Evolutionary conservation across 1,140 invertebrate genomes (phyloP).

Genomic region (Drosophila rhopaloa): DNA sequence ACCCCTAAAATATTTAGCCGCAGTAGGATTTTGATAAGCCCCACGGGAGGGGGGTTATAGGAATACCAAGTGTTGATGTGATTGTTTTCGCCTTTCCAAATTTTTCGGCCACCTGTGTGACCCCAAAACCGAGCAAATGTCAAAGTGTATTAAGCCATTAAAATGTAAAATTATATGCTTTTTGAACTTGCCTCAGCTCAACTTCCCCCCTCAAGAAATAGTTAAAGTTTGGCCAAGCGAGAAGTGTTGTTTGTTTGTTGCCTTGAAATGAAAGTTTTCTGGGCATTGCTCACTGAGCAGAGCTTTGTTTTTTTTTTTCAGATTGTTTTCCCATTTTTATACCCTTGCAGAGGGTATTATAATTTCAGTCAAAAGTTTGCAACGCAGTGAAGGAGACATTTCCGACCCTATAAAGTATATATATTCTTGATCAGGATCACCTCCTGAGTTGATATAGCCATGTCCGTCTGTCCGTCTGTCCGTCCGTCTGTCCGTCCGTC

Average conservation of each 20-base stretch:
- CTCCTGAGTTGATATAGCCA: too few species aligned
- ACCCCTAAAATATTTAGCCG: constrained; percentile 45
- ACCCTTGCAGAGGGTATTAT: too few species aligned
- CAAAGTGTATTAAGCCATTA: constrained; percentile 66
- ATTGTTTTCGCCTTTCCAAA: constrained; percentile 20
- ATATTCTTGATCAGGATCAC: too few species aligned
- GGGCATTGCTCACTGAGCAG: constrained; percentile 30
- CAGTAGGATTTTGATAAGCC: constrained; percentile 54
- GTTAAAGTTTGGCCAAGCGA: constrained; percentile 59
- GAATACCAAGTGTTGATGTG: constrained; percentile 40
- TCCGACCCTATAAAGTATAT: too few species aligned
- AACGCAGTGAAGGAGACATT: too few species aligned
- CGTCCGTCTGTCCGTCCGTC: too few species aligned
- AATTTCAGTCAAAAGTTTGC: too few species aligned
- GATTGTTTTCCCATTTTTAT: constrained; percentile 27
- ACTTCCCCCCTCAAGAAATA: constrained; percentile 20
- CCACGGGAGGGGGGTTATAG: constrained; percentile 1
- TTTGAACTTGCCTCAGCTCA: constrained; percentile 38
- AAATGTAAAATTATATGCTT: constrained; percentile 63
- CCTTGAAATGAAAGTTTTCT: constrained; percentile 67
- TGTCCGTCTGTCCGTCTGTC: too few species aligned
- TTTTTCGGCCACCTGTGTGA: constrained; percentile 54
- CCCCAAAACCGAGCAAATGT: constrained; percentile 31
- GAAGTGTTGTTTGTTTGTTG: constrained; percentile 54
- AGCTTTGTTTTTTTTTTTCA: constrained; percentile 32